phyloP scores from a whole-genome alignment of 2,888 invertebrate species.

The Lepidochitona cinerea region DNA sequence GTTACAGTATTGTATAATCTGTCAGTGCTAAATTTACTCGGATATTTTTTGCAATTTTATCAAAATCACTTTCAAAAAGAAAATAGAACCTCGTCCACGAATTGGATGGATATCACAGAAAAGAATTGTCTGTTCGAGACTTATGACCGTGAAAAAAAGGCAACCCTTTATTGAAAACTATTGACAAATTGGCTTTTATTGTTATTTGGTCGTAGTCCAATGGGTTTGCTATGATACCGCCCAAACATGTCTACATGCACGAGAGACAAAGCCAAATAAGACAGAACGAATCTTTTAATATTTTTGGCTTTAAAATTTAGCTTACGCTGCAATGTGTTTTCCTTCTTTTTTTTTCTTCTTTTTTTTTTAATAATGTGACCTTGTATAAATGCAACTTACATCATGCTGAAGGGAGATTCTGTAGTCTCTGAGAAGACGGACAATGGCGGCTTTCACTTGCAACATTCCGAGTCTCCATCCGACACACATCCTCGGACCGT shows the following conservation, averaged over 20 bases:
- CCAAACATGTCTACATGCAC: background rate
- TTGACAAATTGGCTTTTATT: too few species aligned
- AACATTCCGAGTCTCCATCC: constrained; percentile 42
- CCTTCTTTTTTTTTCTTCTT: background rate
- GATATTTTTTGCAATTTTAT: too few species aligned
- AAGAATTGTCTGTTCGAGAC: too few species aligned
- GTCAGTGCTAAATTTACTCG: too few species aligned
- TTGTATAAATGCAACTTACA: constrained; percentile 21
- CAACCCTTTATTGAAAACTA: too few species aligned
- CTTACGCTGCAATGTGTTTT: background rate
- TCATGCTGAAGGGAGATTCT: constrained; percentile 25
- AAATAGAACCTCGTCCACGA: too few species aligned
- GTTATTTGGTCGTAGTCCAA: too few species aligned
- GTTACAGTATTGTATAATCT: too few species aligned
- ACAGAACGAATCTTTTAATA: background rate
- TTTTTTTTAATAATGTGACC: background rate
- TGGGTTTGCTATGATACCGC: background rate
- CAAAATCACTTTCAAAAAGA: too few species aligned
- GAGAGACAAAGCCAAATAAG: background rate
- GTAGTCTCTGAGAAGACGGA: constrained; percentile 39
- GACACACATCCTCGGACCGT: constrained; percentile 51
- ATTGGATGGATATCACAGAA: too few species aligned
- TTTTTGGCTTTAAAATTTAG: background rate
- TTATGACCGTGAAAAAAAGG: too few species aligned
- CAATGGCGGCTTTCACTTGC: constrained; percentile 37